Base-by-base conservation (phyloP, 1,140 invertebrate species). In the Neotoxoptera formosana region DNA sequence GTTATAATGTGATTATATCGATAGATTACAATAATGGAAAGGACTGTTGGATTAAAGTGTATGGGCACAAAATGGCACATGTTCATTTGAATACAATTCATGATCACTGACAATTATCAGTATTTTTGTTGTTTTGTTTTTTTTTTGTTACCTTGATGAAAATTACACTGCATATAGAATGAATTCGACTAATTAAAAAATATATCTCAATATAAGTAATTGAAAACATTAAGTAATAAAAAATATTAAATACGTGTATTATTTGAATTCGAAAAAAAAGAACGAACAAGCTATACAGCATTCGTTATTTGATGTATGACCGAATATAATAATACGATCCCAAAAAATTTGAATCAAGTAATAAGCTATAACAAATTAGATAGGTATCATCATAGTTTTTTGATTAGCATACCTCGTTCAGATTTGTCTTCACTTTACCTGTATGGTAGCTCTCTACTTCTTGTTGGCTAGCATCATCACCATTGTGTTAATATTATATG, bases 81-180 rank as follows among this genome's bases (percentile, higher is more conserved):
- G 14, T 87, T 48, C 30, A 47, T 89, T 88, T n/a, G n/a, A n/a
- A 41, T 89, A 89, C n/a, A 20, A 89, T 89, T 89, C 36, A 89
- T 41, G 51, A 56, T 89, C 48, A 21, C 23, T 41, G 51, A 56
- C 34, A 89, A 56, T 56, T 53, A 89, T 89, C 30, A 36, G 21
- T 84, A 25, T 45, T 8, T 83, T 17, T 36, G 41, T 41, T 41
- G 2, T 21, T 17, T 83, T 36, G 7, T 36, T 83, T 86, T 88
- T 48, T 21, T 51, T 88, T 34, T 89, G 36, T 53, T 21, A 11
- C 9, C 21, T 53, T 34, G n/a, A 53, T 34, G 20, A 89, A 21
- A 17, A 23, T 89, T 25, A 53, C 20, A 51, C 86, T 47, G 2
- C 1, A 25, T 30, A 45, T 86, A 30, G 25, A 14, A 8, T 11